Conservation (phyloP, 1,140 invertebrate species). For the Calliphora vicina region DNA sequence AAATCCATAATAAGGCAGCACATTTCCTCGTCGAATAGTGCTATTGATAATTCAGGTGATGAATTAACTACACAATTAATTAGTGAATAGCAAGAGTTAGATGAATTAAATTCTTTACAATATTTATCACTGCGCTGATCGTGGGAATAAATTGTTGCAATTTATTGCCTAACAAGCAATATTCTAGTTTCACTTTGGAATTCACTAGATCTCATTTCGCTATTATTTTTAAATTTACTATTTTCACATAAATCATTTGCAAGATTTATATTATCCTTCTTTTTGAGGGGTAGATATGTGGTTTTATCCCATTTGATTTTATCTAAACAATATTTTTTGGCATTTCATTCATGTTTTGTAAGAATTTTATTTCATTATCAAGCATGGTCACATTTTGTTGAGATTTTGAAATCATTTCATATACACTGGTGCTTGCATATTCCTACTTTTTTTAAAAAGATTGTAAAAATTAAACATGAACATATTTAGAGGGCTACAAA, state of each 20-base stretch:
- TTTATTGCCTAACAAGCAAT: constrained; percentile 45
- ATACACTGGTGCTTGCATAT: too few relatives aligned
- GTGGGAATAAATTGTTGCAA: background rate
- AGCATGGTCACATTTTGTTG: constrained; percentile 19
- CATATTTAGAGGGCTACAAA: too few relatives aligned
- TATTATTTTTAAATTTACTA: constrained; percentile 24
- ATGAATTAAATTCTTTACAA: background rate
- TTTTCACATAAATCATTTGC: background rate
- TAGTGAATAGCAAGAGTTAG: background rate
- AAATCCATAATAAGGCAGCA: constrained; percentile 51
- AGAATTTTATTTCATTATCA: constrained; percentile 8
- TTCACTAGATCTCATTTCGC: background rate
- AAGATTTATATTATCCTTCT: background rate
- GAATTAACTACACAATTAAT: constrained; percentile 20
- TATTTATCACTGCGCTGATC: background rate
- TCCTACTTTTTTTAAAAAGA: too few relatives aligned
- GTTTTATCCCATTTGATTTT: background rate
- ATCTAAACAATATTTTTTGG: constrained; percentile 27
- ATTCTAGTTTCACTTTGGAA: constrained; percentile 50
- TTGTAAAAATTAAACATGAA: too few relatives aligned
- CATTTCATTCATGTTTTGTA: constrained; percentile 20
- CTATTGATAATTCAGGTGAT: background rate
- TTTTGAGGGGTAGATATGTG: background rate
- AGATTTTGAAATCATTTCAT: constrained; percentile 23
- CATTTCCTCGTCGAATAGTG: background rate